Base-by-base conservation (phyloP, 2,797 vertebrate species). In the Chaenodraco wilsoni region DNA sequence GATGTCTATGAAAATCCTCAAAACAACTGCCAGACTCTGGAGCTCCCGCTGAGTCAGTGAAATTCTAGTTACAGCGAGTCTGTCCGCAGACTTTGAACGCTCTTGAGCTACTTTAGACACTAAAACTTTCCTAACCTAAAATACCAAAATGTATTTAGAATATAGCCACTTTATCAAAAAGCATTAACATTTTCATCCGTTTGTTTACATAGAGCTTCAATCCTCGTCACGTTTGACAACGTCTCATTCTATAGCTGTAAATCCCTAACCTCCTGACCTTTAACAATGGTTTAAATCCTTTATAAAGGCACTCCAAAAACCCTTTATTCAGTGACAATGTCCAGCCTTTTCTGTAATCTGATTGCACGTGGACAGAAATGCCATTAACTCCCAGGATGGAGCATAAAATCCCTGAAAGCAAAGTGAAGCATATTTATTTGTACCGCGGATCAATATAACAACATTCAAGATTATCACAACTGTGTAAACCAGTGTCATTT, bases 291-390 rank as follows among this genome's bases (percentile, higher is more conserved):
- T 45, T 54, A 81, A 80, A 83, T 79, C 68, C 63, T 59, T 43
- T 70, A 72, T 60, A 57, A 71, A 85, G 67, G 61, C 72, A 74
- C 56, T 48, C 43, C 31, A 74, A 71, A 71, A 44, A 31, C 64
- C 67, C 68, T 46, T 55, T 19, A 69, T 61, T 56, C 41, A 54
- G 43, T 51, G 56, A 82, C 50, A 64, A 1, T 6, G 41, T 76
- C 79, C 65, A 84, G 82, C 75, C 68, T 76, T 54, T 27, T 59
- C 52, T 56, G 67, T 76, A 85, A 86, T 72, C 72, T 69, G 66
- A 55, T 2, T 58, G 31, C 15, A 45, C 49, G 19, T 37, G 19
- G 56, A 84, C 17, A 70, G 45, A 70, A 50, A 82, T 45, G 40
- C 15, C 74, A 79, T 85, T 57, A 81, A 66, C 54, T 72, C 40